Conservation (phyloP, 2,113 vertebrate species). For the Megaceryle torquata region DNA sequence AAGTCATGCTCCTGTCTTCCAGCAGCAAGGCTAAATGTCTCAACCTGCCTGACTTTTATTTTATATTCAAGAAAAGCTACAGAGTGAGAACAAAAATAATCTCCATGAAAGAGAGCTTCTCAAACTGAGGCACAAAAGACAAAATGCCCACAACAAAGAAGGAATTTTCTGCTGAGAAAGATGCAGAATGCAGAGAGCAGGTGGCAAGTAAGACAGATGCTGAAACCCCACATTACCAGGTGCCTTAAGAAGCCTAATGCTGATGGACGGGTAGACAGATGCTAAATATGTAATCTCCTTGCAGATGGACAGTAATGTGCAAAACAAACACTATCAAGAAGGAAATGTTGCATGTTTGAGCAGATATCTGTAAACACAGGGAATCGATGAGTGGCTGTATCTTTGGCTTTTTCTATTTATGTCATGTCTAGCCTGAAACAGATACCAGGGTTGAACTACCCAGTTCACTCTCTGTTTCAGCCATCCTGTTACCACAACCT, state of each 20-base stretch:
- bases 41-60: neutral
- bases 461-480: neutral
- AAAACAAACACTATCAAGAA: neutral
- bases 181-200: neutral
- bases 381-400: neutral
- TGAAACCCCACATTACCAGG: neutral
- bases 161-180: neutral
- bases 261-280: constrained; percentile 58
- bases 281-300: constrained; percentile 49
- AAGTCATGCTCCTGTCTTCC: neutral
- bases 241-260: constrained; percentile 48
- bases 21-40: neutral
- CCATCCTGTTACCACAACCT: neutral
- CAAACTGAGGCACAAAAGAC: neutral
- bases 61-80: neutral
- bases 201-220: constrained; percentile 2
- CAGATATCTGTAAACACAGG: constrained; percentile 13
- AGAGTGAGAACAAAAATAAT: neutral
- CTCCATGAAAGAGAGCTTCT: neutral
- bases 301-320: constrained; percentile 50
- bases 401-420: neutral
- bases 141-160: neutral
- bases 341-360: neutral
- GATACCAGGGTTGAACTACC: neutral
- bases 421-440: neutral